These are phyloP conservation scores for Leptodactylus fallax DNA, from an alignment of 2,797 vertebrate genomes.

Conservation along the genomic window DNA sequence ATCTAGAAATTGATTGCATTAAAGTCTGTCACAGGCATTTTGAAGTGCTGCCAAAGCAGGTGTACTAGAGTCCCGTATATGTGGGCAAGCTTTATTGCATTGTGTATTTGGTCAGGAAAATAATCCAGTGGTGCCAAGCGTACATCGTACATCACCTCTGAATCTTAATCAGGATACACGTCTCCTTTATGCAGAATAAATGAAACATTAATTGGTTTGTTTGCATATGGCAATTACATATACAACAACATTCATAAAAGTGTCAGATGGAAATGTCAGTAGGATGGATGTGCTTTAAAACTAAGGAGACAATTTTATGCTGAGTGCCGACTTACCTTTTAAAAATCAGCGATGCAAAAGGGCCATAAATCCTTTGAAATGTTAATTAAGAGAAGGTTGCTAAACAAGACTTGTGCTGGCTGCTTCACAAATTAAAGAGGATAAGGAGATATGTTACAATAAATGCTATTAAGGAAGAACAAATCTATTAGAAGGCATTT, in stretches of 20 bases:
- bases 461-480: slow-evolving; percentile 11
- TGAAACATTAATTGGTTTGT: slow-evolving; percentile 62
- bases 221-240: slow-evolving; percentile 59
- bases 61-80: background rate
- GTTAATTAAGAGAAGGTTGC: slow-evolving; percentile 50
- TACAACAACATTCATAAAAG: slow-evolving; percentile 61
- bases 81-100: slow-evolving; percentile 22
- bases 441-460: slow-evolving; percentile 7
- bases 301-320: slow-evolving; percentile 33
- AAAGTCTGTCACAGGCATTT: slow-evolving; percentile 27
- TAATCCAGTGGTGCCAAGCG: slow-evolving; percentile 18
- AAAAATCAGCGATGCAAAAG: slow-evolving; percentile 60
- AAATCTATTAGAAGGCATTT: background rate
- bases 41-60: slow-evolving; percentile 38
- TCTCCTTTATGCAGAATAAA: slow-evolving; percentile 38
- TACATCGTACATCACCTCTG: slow-evolving; percentile 21
- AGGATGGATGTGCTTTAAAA: slow-evolving; percentile 46
- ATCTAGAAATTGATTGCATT: slow-evolving; percentile 46
- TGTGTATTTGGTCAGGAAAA: slow-evolving; percentile 7
- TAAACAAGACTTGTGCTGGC: background rate
- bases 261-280: slow-evolving; percentile 61
- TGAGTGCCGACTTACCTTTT: slow-evolving; percentile 53
- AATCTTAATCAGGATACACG: slow-evolving; percentile 27
- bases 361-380: slow-evolving; percentile 59
- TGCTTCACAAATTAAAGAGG: slow-evolving; percentile 24